A percentile compares a stretch with the other conserved stretches of the same genome.
Conservation (phyloP, 2,797 vertebrate species). For the Tinamus major region DNA sequence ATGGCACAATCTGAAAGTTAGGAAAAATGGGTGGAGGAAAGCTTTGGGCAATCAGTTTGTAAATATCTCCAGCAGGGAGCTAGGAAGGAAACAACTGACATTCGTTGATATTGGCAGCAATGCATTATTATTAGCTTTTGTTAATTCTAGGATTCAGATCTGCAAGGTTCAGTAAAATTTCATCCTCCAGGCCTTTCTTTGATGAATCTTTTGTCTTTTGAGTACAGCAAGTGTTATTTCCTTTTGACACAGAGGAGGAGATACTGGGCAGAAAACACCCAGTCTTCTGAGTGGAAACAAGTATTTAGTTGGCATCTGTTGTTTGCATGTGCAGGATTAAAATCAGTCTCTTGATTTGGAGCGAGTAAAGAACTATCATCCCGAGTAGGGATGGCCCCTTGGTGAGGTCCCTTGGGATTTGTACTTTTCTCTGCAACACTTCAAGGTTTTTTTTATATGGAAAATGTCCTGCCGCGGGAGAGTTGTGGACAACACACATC, state of each 20-base stretch:
- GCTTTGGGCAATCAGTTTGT: not conserved
- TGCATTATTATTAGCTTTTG: not conserved
- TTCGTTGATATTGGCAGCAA: not conserved
- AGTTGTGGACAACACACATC: not conserved
- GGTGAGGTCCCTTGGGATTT: not conserved
- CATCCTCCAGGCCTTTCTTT: not conserved
- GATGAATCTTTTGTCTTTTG: not conserved
- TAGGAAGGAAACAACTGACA: rapidly evolving
- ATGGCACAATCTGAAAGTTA: not conserved
- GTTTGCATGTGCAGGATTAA: not conserved
- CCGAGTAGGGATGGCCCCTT: not conserved
- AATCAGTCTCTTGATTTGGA: not conserved
- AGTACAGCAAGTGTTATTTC: not conserved
- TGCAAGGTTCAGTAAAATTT: not conserved
- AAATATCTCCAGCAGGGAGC: not conserved
- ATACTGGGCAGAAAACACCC: not conserved
- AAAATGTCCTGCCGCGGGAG: not conserved
- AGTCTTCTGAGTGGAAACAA: not conserved
- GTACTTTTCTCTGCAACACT: not conserved
- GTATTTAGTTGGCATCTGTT: not conserved
- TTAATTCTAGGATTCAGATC: not conserved
- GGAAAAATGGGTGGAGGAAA: not conserved
- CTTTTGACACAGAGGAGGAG: not conserved
- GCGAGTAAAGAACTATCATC: not conserved
- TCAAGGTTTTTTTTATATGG: not conserved